A percentile compares a stretch with the other conserved stretches of the same genome.
phyloP scores from a whole-genome alignment of 2,113 vertebrate genomes.

The Rattus norvegicus region GRCr8 NC_086036.1:36145001-36145500 shows the following conservation, averaged over 20 bases:
- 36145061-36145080: no score
- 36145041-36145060: no score
- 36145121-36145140: not conserved
- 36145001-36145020: not conserved
- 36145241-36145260: slow-evolving; percentile 40
- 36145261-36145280: not conserved
- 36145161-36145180: not conserved
- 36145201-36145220: not conserved
- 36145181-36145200: slow-evolving; percentile 45
- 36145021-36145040: not conserved
- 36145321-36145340: not conserved
- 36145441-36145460: not conserved
- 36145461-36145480: not conserved
- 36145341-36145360: not conserved
- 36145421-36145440: not conserved
- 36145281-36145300: not conserved
- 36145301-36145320: slow-evolving; percentile 1
- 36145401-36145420: not conserved
- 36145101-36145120: not conserved
- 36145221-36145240: slow-evolving; percentile 25
- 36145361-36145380: not conserved
- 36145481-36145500: not conserved
- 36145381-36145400: not conserved
- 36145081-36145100: not conserved
- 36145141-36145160: not conserved